Conservation (phyloP, 2,888 invertebrate genomes). For the Danaus chrysippus region DNA sequence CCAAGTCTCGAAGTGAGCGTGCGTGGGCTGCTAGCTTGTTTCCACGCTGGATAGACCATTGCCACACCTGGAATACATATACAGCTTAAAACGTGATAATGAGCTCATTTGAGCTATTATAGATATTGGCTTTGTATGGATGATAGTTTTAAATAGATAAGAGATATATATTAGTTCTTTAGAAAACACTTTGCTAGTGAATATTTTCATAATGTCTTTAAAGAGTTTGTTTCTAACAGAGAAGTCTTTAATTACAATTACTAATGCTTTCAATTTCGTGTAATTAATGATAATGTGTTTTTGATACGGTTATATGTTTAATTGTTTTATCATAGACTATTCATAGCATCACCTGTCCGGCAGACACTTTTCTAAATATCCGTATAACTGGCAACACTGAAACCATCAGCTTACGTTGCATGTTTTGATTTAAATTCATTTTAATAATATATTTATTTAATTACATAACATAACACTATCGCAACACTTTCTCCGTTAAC, state of each 20-base stretch:
- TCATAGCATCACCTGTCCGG: conserved; percentile 52
- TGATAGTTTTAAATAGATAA: too few species aligned
- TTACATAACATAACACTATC: background rate
- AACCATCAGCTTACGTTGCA: conserved; percentile 44
- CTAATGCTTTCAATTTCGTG: too few species aligned
- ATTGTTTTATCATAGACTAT: background rate
- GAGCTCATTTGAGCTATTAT: background rate
- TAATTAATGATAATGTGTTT: too few species aligned
- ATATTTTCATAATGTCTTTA: too few species aligned
- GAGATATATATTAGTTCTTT: too few species aligned
- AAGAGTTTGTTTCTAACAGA: too few species aligned
- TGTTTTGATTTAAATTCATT: conserved; percentile 21
- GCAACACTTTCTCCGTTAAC: background rate
- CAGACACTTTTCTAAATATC: conserved; percentile 61
- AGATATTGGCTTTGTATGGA: too few species aligned
- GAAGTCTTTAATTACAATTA: too few species aligned
- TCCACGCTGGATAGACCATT: conserved; percentile 94
- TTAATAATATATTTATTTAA: background rate
- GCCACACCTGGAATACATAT: conserved; percentile 78
- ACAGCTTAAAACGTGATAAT: background rate
- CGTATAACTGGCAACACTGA: conserved; percentile 58
- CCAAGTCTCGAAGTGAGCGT: conserved; percentile 89
- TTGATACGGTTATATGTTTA: too few species aligned
- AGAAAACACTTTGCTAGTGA: too few species aligned
- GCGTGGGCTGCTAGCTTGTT: conserved; percentile 91